Evolutionary conservation across 2,888 invertebrate genomes (phyloP).

Genomic region (Limulus polyphemus): DNA sequence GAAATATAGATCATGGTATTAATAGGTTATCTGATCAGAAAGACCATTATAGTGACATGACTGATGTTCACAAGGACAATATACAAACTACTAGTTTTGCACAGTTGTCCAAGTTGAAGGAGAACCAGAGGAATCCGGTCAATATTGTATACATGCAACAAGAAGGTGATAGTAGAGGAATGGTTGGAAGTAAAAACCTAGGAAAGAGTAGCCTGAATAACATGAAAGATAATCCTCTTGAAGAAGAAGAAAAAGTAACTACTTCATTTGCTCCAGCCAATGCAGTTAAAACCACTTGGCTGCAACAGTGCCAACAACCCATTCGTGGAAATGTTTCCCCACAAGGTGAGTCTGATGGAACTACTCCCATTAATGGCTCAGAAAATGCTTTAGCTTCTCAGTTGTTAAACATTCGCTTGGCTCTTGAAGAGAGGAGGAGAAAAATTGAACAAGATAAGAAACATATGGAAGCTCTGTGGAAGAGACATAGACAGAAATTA

Average conservation of each 20-base stretch:
- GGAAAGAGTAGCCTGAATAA: not conserved
- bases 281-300: constrained; percentile 59
- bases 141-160: constrained; percentile 45
- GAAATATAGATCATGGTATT: not conserved
- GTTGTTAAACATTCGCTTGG: constrained; percentile 72
- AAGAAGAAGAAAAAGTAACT: constrained; percentile 45
- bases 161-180: constrained; percentile 29
- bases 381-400: constrained; percentile 38
- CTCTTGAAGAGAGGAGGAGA: constrained; percentile 82
- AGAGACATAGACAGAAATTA: constrained; percentile 72
- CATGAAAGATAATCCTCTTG: not conserved
- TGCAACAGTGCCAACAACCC: constrained; percentile 49
- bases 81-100: constrained; percentile 52
- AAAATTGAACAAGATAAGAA: constrained; percentile 84
- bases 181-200: not conserved
- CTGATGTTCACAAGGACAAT: not conserved
- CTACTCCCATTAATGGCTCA: too few species aligned
- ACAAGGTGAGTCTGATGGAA: constrained; percentile 3
- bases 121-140: constrained; percentile 39
- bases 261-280: constrained; percentile 59
- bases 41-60: constrained; percentile 5
- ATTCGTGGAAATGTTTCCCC: constrained; percentile 32
- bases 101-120: constrained; percentile 49
- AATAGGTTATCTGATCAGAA: constrained; percentile 7
- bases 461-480: constrained; percentile 69